Evolutionary conservation across 2,797 vertebrate genomes (phyloP).

Genomic region (Alosa sapidissima): DNA sequence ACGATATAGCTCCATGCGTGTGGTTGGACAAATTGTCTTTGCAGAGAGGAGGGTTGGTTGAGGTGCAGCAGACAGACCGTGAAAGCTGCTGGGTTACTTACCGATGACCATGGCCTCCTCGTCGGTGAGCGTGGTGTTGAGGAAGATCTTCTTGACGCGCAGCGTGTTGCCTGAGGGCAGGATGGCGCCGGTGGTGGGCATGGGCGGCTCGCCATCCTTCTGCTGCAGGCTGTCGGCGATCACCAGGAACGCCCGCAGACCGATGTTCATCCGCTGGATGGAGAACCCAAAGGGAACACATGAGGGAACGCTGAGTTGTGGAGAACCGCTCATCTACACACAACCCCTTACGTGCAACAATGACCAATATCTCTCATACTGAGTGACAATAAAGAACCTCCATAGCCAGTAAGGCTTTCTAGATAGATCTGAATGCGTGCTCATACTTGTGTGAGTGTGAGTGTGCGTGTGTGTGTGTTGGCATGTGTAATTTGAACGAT

Average conservation of each 20-base stretch:
- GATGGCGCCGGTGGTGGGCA: slow-evolving; percentile 96
- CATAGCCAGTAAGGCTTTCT: too few relatives aligned
- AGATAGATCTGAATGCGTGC: background rate
- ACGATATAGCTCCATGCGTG: background rate
- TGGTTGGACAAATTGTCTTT: background rate
- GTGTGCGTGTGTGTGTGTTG: background rate
- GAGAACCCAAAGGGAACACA: background rate
- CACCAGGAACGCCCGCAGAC: slow-evolving; percentile 95
- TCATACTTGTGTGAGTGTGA: background rate
- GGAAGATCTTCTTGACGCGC: slow-evolving; percentile 98
- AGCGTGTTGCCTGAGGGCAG: slow-evolving; percentile 98
- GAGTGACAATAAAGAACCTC: too few relatives aligned
- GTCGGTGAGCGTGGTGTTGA: slow-evolving; percentile 97
- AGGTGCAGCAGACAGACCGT: background rate
- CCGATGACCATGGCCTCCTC: slow-evolving; percentile 99
- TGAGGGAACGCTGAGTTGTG: background rate
- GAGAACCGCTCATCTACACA: background rate
- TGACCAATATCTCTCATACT: background rate
- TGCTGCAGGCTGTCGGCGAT: slow-evolving; percentile 98
- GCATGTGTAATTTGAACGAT: background rate
- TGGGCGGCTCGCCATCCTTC: slow-evolving; percentile 96
- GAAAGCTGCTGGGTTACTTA: slow-evolving; percentile 58
- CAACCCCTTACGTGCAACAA: background rate
- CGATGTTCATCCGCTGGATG: slow-evolving; percentile 95
- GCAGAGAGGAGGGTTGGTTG: background rate